phyloP scores from a whole-genome alignment of 2,888 invertebrate genomes.

The Xiphydria camelus region DNA sequence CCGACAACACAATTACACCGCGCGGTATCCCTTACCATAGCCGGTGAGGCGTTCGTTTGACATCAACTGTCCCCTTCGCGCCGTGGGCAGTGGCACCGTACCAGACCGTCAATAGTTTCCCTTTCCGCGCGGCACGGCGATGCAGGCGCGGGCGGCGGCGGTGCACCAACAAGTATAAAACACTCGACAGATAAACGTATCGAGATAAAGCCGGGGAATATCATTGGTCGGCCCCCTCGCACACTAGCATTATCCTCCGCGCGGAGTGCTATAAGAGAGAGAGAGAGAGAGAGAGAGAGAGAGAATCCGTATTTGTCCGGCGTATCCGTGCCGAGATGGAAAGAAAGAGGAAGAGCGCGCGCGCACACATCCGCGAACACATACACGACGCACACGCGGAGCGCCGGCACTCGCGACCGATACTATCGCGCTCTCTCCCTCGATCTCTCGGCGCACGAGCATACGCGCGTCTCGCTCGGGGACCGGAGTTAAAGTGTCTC shows the following conservation, averaged over 20 bases:
- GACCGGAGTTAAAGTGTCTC: constrained; percentile 21
- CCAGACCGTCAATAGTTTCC: constrained; percentile 28
- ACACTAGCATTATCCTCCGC: constrained; percentile 7
- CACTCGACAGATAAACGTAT: constrained; percentile 48
- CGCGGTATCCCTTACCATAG: neutral
- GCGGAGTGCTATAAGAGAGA: constrained; percentile 17
- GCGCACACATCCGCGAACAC: too few relatives aligned
- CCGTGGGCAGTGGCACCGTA: neutral
- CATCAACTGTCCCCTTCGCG: constrained; percentile 1
- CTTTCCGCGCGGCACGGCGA: constrained; percentile 9
- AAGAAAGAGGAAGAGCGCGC: too few relatives aligned
- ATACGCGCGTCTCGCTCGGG: constrained; percentile 11
- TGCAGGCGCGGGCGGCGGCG: neutral
- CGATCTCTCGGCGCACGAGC: constrained; percentile 4
- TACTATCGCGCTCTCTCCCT: neutral
- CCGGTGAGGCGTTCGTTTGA: neutral
- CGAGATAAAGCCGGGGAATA: constrained; percentile 49
- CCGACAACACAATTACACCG: neutral
- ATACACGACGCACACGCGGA: neutral
- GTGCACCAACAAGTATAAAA: constrained; percentile 37
- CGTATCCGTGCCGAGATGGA: constrained; percentile 18
- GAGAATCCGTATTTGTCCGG: constrained; percentile 38
- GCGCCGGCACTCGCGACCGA: neutral
- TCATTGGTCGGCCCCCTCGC: constrained; percentile 42
- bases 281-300: constrained; percentile 3